Evolutionary conservation across 2,113 vertebrate genomes (phyloP).

Genomic region (Chionomys nivalis): DNA sequence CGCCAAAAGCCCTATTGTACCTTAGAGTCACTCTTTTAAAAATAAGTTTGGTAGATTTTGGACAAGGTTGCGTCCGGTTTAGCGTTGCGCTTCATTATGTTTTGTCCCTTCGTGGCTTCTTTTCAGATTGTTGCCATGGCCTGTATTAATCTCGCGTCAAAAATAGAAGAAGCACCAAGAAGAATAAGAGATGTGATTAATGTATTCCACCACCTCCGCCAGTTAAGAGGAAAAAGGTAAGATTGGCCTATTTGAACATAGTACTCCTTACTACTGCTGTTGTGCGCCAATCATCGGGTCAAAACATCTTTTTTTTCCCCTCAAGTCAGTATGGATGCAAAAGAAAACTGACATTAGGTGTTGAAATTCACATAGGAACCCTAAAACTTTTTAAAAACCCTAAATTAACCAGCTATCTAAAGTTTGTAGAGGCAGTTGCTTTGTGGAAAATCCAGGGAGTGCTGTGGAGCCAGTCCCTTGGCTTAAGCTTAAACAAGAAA

Average conservation of each 20-base stretch:
- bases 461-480: constrained; percentile 74
- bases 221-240: constrained; percentile 98
- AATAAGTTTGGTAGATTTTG: background rate
- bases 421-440: constrained; percentile 77
- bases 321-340: constrained; percentile 68
- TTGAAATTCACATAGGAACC: constrained; percentile 62
- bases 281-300: constrained; percentile 65
- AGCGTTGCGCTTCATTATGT: background rate
- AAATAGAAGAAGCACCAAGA: constrained; percentile 98
- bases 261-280: constrained; percentile 9
- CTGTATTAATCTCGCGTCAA: constrained; percentile 98
- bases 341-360: constrained; percentile 75
- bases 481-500: constrained; percentile 77
- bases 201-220: constrained; percentile 96
- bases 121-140: constrained; percentile 99
- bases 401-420: constrained; percentile 69
- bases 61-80: background rate
- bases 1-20: background rate
- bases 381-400: background rate
- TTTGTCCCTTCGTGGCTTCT: constrained; percentile 32
- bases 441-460: constrained; percentile 67
- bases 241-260: constrained; percentile 75
- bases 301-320: constrained; percentile 66
- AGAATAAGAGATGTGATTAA: constrained; percentile 99
- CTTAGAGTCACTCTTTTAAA: background rate